These are phyloP conservation scores for Coptodon rendalli DNA, from an alignment of 2,113 vertebrate genomes.

Conservation along the genomic window DNA sequence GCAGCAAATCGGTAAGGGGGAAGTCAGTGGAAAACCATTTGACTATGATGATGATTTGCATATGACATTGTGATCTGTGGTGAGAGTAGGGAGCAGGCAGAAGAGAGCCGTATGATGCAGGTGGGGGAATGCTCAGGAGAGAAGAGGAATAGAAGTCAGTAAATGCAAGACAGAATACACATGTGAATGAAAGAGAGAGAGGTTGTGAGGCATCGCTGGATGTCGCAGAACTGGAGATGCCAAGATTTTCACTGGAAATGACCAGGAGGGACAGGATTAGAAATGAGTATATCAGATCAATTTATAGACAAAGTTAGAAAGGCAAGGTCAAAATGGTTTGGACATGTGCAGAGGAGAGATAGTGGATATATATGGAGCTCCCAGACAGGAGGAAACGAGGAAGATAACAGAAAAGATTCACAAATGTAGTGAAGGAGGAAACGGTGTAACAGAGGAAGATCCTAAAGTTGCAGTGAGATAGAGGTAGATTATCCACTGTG, in stretches of 20 bases:
- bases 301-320: not conserved
- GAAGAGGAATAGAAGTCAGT: not conserved
- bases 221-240: not conserved
- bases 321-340: not conserved
- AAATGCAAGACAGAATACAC: not conserved
- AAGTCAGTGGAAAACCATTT: not conserved
- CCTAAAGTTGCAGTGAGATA: not conserved
- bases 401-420: not conserved
- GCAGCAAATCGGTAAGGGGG: not conserved
- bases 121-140: not conserved
- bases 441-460: not conserved
- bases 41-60: not conserved
- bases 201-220: not conserved
- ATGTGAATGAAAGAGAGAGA: not conserved
- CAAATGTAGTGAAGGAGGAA: not conserved
- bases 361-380: not conserved
- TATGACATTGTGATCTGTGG: not conserved
- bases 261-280: not conserved
- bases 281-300: not conserved
- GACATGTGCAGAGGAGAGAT: not conserved
- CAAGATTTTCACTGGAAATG: not conserved
- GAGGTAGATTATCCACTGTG: not conserved
- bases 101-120: not conserved
- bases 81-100: not conserved
- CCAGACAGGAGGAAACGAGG: not conserved